Base-by-base conservation (phyloP, 2,888 invertebrate genomes). In the Coremacera marginata region DNA sequence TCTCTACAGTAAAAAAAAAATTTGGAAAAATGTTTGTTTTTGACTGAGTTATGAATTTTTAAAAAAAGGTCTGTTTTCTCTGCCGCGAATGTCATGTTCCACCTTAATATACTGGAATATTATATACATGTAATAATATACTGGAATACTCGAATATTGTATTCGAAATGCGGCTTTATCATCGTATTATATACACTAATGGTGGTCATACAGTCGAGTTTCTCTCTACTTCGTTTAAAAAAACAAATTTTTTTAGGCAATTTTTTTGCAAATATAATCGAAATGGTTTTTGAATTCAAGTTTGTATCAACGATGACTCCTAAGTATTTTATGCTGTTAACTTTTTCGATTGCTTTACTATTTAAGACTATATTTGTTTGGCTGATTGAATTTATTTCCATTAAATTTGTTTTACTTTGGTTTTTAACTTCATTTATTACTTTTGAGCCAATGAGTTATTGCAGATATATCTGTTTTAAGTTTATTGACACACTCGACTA, bases 391-490 rank as follows among this genome's bases (percentile, higher is more conserved):
- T 73, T 63, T n/a, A 52, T 73, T 52, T 62, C n/a, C 31, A 63
- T 63, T 27, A 63, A n/a, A 16, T 73, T 73, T n/a, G 63, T 62
- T 63, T 49, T 62, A 14, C 49, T 65, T 74, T 74, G 27, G 14
- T n/a, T n/a, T 74, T 74, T 9, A 55, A 16, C 22, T 55, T 55
- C 16, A 55, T 52, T 52, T n/a, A 16, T 55, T 55, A 52, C 14
- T 73, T 31, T 74, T 55, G 11, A 74, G n/a, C 51, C 74, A 65
- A 16, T 7, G 44, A 55, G 22, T 74, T 22, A 51, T 52, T 5
- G 62, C 52, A 7, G n/a, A 51, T 63, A 74, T 49, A 65, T 74
- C 74, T 9, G 27, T 3, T 55, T 1, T n/a, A 11, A 60, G 34
- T 31, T 75, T 65, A 14, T 55, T 55, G 9, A 19, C 14, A 57